Conservation (phyloP, 2,113 vertebrate genomes). For the Tragelaphus buxtoni region DNA sequence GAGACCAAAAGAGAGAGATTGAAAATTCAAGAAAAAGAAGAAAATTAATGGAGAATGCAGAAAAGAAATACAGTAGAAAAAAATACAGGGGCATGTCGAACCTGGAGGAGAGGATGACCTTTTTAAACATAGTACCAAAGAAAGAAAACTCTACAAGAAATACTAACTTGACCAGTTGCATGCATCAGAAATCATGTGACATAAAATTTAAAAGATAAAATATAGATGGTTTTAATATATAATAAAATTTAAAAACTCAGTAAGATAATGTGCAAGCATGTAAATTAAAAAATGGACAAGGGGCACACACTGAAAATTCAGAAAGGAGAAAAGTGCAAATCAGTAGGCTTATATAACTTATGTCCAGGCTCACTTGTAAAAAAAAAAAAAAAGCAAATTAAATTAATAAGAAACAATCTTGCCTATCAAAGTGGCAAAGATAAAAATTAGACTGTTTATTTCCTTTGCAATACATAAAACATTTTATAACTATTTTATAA, state of each 20-base stretch:
- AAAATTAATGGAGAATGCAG: background rate
- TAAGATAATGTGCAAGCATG: background rate
- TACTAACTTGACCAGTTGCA: background rate
- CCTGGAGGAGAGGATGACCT: background rate
- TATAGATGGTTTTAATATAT: background rate
- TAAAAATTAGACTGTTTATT: background rate
- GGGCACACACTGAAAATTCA: background rate
- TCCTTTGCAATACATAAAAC: background rate
- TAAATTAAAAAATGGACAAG: background rate
- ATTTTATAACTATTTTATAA: background rate
- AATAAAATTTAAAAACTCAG: background rate
- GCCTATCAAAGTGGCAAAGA: background rate
- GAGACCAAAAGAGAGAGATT: background rate
- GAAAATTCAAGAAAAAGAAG: background rate
- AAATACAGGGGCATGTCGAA: background rate
- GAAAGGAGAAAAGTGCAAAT: background rate
- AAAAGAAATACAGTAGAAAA: background rate
- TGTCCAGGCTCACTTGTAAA: background rate
- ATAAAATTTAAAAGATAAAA: background rate
- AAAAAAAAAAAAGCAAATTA: background rate
- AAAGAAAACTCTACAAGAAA: background rate
- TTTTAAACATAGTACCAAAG: background rate
- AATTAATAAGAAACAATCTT: background rate
- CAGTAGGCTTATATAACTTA: background rate
- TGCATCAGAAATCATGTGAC: background rate